Base-by-base conservation (phyloP, 2,888 invertebrate species). In the Microctonus aethiopoides region DNA sequence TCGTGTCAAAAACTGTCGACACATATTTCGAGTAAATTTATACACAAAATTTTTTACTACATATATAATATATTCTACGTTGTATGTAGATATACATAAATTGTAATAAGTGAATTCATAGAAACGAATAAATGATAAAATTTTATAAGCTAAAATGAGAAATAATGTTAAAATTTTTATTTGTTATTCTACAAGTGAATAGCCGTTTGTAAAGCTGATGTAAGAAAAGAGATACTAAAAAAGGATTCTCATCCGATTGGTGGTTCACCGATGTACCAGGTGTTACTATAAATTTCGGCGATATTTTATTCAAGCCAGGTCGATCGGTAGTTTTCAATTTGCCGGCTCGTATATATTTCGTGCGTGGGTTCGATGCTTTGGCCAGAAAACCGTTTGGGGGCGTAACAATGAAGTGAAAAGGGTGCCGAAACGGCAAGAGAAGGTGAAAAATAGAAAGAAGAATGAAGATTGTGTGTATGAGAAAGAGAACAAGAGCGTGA, bases 301-400 rank as follows among this genome's bases (percentile, higher is more conserved):
- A 85, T 86, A 86, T 85, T 84, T 86, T 86, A 86, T 86, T 86
- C 85, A 86, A 79, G 81, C 83, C 80, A 66, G 83, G 76, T 80
- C 83, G 83, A 84, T 85, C 82, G 83, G 83, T 83, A 84, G 82
- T 84, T 85, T 86, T 86, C 85, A 86, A 86, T 86, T 86, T 84
- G 84, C 82, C 83, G 78, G 81, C 80, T 81, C 85, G 83, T 85
- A 85, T 85, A 85, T 84, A 84, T 85, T 83, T 83, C 79, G 80
- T 72, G 67, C 54, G 73, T 46, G 62, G 74, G 72, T 71, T 69
- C 69, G 69, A 72, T 64, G 75, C 66, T 72, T 72, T 68, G 71
- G 60, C 70, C 68, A 65, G 71, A 70, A 75, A 74, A 73, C 63
- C 65, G 67, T 66, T 66, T 54, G 63, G 67, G 75, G 74, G 60